Conservation (phyloP, 2,797 vertebrate species). For the Propithecus perrieri region DNA sequence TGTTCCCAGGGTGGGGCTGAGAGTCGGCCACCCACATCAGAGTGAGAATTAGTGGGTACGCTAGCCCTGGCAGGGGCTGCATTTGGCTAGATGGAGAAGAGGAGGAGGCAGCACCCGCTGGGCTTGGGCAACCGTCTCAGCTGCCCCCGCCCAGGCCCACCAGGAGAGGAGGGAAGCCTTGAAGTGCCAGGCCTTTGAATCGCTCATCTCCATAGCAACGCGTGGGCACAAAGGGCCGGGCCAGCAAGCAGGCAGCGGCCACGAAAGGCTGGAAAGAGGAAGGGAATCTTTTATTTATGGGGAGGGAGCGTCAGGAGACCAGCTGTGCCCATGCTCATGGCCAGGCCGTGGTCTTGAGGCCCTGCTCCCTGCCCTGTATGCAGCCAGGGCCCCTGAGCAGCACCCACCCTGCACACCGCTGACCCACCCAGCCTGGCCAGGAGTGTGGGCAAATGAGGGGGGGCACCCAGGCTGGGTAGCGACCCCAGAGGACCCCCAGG, state of each 20-base stretch:
- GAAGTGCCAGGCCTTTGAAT: conserved; percentile 75
- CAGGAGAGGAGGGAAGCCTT: conserved; percentile 69
- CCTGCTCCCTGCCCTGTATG: accelerated
- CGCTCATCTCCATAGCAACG: conserved; percentile 71
- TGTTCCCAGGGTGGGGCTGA: neutral
- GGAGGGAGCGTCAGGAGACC: neutral
- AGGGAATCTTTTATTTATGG: conserved; percentile 64
- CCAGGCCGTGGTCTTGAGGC: neutral
- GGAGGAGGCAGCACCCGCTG: neutral
- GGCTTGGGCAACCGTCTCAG: neutral
- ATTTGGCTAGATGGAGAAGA: neutral
- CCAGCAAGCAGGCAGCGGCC: conserved; percentile 24
- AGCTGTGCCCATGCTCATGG: neutral
- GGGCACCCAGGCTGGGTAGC: neutral
- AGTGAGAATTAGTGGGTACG: neutral
- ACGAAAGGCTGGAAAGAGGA: conserved; percentile 33
- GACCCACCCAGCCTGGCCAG: neutral
- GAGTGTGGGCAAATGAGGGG: neutral
- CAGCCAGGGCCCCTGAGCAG: neutral
- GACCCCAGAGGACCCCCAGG: neutral
- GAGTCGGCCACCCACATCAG: neutral
- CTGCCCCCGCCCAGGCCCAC: neutral
- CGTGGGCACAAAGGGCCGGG: conserved; percentile 71
- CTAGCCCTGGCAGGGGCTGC: neutral
- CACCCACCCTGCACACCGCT: too few species aligned